Conservation (phyloP, 2,113 vertebrate genomes). For the Anoplopoma fimbria region DNA sequence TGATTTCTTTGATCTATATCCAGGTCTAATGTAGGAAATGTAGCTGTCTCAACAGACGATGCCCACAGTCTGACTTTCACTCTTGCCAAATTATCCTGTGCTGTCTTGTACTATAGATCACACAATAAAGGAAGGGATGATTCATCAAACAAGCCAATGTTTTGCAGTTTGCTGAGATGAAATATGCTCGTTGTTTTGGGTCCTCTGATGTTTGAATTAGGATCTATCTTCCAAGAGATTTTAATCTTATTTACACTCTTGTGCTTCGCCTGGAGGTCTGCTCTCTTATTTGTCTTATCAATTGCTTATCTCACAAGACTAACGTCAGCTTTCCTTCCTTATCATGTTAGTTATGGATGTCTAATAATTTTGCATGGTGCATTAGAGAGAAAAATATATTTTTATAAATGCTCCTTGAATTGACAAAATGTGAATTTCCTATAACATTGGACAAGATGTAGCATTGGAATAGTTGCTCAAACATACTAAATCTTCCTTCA, state of each 20-base stretch:
- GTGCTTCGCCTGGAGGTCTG: slow-evolving; percentile 16
- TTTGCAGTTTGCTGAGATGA: slow-evolving; percentile 33
- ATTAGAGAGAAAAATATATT: slow-evolving; percentile 9
- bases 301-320: slow-evolving; percentile 24
- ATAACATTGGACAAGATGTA: slow-evolving; percentile 13
- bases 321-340: neutral
- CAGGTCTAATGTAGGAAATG: slow-evolving; percentile 62
- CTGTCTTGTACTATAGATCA: slow-evolving; percentile 41
- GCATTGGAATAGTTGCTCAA: slow-evolving; percentile 33
- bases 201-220: slow-evolving; percentile 47
- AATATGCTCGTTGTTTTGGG: slow-evolving; percentile 37
- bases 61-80: slow-evolving; percentile 33
- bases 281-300: slow-evolving; percentile 27
- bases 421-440: neutral
- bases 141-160: slow-evolving; percentile 37
- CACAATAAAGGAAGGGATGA: slow-evolving; percentile 25
- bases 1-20: slow-evolving; percentile 57
- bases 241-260: slow-evolving; percentile 26
- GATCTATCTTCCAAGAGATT: slow-evolving; percentile 35
- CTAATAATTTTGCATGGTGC: slow-evolving; percentile 12
- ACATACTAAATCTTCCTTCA: slow-evolving; percentile 3
- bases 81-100: slow-evolving; percentile 39
- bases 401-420: neutral
- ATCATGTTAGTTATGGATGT: slow-evolving; percentile 26
- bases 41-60: slow-evolving; percentile 48